phyloP scores from a whole-genome alignment of 2,797 vertebrate genomes.

The Lepilemur septentrionalis region DNA sequence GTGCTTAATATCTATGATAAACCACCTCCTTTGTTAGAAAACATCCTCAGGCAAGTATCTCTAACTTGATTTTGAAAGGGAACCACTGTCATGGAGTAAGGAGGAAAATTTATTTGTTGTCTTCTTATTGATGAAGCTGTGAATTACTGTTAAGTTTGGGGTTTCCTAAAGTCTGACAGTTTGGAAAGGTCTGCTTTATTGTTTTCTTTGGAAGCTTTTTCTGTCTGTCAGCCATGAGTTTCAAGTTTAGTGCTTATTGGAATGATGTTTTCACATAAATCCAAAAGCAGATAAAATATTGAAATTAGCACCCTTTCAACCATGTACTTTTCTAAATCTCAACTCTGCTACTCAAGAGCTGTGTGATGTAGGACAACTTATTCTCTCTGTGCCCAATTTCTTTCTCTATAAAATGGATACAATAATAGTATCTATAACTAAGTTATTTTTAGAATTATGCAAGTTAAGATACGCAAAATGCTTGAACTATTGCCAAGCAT shows the following conservation, averaged over 20 bases:
- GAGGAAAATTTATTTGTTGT: background rate
- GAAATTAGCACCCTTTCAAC: background rate
- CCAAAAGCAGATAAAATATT: background rate
- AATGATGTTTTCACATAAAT: background rate
- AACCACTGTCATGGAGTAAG: background rate
- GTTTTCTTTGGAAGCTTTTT: background rate
- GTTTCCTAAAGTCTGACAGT: background rate
- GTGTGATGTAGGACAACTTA: background rate
- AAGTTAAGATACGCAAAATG: background rate
- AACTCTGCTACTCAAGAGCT: background rate
- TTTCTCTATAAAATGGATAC: background rate
- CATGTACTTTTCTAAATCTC: background rate
- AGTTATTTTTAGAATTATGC: background rate
- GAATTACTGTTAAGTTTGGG: background rate
- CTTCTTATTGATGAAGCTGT: slow-evolving; percentile 8
- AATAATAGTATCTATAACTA: background rate
- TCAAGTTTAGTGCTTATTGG: background rate
- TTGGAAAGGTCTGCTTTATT: background rate
- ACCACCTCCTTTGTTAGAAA: background rate
- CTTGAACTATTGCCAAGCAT: background rate
- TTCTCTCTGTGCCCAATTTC: background rate
- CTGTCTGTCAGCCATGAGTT: background rate
- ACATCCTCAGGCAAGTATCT: background rate
- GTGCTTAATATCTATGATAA: background rate
- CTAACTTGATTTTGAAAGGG: background rate